Conservation (phyloP, 1,140 invertebrate genomes). For the Drosophila biarmipes region DNA sequence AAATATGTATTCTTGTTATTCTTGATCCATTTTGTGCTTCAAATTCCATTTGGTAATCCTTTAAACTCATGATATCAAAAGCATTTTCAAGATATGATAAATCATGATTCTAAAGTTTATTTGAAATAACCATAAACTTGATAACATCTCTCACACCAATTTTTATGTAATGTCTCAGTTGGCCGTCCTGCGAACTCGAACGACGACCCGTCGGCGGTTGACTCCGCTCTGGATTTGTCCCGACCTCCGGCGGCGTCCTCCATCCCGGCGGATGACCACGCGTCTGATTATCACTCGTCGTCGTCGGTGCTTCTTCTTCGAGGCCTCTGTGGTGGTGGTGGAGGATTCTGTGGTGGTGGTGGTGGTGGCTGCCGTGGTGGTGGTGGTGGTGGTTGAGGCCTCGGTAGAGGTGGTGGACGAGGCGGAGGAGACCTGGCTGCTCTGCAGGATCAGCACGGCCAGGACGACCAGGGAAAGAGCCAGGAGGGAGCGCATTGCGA, state of each 20-base stretch:
- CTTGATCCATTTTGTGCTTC: no score
- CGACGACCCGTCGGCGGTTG: constrained; percentile 10
- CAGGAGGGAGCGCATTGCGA: constrained; percentile 22
- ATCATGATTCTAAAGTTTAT: no score
- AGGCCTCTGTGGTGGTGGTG: neutral
- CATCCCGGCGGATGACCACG: constrained; percentile 4
- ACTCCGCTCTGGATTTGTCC: neutral
- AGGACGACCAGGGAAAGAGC: constrained; percentile 18
- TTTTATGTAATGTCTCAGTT: neutral
- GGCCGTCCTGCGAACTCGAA: constrained; percentile 30
- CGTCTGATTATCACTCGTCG: constrained; percentile 9
- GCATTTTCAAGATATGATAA: no score
- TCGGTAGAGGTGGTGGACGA: neutral
- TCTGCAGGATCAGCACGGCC: constrained; percentile 15
- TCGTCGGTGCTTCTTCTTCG: constrained; percentile 1
- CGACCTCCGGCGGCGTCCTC: neutral
- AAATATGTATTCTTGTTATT: no score
- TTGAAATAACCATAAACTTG: no score
- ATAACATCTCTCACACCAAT: no score
- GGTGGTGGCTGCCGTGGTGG: neutral
- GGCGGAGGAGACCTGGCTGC: neutral
- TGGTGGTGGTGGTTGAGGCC: neutral
- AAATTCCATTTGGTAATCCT: no score
- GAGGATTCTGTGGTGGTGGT: constrained; percentile 21
- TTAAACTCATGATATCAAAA: no score